Conservation (phyloP, 2,113 vertebrate genomes). For the Baryphthengus martii region DNA sequence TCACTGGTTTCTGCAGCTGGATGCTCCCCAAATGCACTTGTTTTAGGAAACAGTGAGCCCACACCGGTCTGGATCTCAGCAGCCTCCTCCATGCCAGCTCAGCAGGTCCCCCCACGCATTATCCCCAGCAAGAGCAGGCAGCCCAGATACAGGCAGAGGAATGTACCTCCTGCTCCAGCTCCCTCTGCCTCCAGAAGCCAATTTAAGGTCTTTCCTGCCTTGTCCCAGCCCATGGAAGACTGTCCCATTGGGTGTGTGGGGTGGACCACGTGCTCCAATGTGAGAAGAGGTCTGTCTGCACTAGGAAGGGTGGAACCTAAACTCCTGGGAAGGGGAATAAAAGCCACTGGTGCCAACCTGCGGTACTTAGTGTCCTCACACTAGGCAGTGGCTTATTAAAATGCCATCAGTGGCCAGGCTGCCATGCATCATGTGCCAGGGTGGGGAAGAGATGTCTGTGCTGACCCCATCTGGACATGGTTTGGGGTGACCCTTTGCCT, state of each 20-base stretch:
- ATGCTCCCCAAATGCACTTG: background rate
- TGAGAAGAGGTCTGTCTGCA: rapidly evolving
- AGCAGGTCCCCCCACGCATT: rapidly evolving
- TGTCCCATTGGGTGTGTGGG: rapidly evolving
- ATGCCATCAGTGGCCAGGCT: background rate
- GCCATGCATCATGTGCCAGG: background rate
- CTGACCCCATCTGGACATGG: background rate
- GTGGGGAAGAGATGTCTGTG: background rate
- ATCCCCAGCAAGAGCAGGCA: background rate
- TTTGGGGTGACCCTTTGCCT: background rate
- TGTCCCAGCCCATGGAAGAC: background rate
- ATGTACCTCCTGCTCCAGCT: background rate
- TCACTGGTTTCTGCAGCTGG: background rate
- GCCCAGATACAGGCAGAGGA: rapidly evolving
- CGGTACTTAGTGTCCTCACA: background rate
- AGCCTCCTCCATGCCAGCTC: background rate
- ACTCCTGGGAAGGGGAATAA: background rate
- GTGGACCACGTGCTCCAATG: rapidly evolving
- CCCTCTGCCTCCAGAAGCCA: background rate
- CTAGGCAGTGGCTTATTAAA: background rate
- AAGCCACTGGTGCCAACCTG: background rate
- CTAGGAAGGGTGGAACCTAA: rapidly evolving
- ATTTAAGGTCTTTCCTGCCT: rapidly evolving
- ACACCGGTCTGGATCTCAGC: background rate
- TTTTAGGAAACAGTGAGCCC: background rate